These are phyloP conservation scores for Halictus ligatus DNA, from an alignment of 2,888 invertebrate species.

Conservation along the genomic window DNA sequence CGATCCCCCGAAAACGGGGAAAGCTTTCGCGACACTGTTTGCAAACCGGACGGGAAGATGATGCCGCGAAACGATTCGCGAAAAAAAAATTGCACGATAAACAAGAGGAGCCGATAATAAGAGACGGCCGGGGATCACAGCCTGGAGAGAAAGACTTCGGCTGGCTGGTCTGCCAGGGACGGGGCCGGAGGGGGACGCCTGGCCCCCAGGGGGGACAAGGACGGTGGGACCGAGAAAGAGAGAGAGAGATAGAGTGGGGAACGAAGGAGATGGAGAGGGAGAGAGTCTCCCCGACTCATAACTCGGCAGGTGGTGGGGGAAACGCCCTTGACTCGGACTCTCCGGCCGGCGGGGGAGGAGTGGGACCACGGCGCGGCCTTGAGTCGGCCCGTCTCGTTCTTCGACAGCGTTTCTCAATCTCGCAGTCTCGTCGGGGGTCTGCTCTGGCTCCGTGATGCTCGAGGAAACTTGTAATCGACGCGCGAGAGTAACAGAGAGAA, in stretches of 20 bases:
- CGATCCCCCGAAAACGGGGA: neutral
- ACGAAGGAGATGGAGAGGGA: too few relatives aligned
- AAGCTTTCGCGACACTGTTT: neutral
- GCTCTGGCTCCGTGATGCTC: slow-evolving; percentile 42
- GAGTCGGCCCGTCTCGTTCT: slow-evolving; percentile 81
- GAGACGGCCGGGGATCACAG: slow-evolving; percentile 25
- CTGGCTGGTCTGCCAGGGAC: neutral
- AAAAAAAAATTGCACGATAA: slow-evolving; percentile 45
- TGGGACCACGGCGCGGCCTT: slow-evolving; percentile 81
- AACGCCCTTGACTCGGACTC: slow-evolving; percentile 83
- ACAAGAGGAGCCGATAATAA: slow-evolving; percentile 52
- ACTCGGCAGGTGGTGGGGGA: slow-evolving; percentile 64
- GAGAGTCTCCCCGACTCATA: slow-evolving; percentile 64
- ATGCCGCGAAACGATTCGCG: neutral
- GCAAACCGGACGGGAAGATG: neutral
- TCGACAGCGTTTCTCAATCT: slow-evolving; percentile 82
- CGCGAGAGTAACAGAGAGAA: slow-evolving; percentile 17
- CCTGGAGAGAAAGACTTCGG: slow-evolving; percentile 42
- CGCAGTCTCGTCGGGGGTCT: slow-evolving; percentile 67
- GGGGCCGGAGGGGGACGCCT: neutral
- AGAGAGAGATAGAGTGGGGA: neutral
- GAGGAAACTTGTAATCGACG: slow-evolving; percentile 56
- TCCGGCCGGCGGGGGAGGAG: slow-evolving; percentile 81
- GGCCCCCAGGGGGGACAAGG: slow-evolving; percentile 8
- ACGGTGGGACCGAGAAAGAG: slow-evolving; percentile 7